Percentiles rank a stretch among this genome's conserved stretches.
Conservation (phyloP, 2,888 invertebrate genomes). For the Tetrapedia diversipes region DNA sequence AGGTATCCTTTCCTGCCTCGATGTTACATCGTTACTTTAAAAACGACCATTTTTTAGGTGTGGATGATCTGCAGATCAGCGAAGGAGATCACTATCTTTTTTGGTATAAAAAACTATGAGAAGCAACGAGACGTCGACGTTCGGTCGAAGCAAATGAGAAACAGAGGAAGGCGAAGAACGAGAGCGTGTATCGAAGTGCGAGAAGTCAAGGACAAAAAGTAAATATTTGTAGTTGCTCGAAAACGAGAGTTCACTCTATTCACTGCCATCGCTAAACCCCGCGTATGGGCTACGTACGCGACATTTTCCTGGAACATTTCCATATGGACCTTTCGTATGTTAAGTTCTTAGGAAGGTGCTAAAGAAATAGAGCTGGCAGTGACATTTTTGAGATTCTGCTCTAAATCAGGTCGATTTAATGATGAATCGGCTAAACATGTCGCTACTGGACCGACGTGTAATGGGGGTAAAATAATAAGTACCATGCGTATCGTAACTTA, state of each 20-base stretch:
- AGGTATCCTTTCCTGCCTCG: too few relatives aligned
- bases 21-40: background rate
- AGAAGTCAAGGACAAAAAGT: conserved; percentile 13
- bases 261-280: conserved; percentile 67
- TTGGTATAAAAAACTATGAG: conserved; percentile 95
- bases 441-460: conserved; percentile 21
- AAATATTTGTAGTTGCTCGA: conserved; percentile 32
- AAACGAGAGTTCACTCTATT: conserved; percentile 55
- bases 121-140: conserved; percentile 23
- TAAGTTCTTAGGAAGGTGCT: conserved; percentile 36
- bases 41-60: conserved; percentile 85
- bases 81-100: conserved; percentile 95
- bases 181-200: background rate
- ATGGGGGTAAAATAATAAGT: conserved; percentile 2
- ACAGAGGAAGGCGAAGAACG: background rate
- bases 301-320: conserved; percentile 52
- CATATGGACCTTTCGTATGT: conserved; percentile 18
- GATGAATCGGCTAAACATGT: background rate
- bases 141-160: conserved; percentile 16
- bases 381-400: conserved; percentile 55
- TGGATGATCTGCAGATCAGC: conserved; percentile 93
- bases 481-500: conserved; percentile 60
- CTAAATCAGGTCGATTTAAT: conserved; percentile 31
- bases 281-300: conserved; percentile 30
- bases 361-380: conserved; percentile 53